Base-by-base conservation (phyloP, 2,113 vertebrate species). In the Lota lota region DNA sequence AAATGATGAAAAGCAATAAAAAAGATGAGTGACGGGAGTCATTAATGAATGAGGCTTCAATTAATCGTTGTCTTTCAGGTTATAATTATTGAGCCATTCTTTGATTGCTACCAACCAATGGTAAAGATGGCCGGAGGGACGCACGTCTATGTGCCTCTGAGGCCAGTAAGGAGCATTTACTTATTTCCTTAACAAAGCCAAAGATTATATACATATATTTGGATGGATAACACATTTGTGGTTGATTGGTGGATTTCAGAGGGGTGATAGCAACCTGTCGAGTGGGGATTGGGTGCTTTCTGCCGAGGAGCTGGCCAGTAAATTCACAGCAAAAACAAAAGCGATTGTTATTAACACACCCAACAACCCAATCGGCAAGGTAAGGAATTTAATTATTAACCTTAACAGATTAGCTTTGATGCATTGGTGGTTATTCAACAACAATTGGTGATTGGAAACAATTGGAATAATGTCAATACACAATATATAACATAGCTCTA, bases 361-460 rank as follows among this genome's bases (percentile, higher is more conserved):
- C 66, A 98, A 95, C 91, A 99, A 99, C 83, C 97, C 97, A 0
- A 63, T 97, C 73, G 97, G 97, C 69, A 99, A 99, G 92, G 97
- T 98, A 85, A 88, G 47, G 1, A 18, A 5, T 20, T 12, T 14
- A 18, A n/a, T 11, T 12, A 20, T 54, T 12, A 21, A n/a, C 11
- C 14, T 6, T 21, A 28, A 60, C 58, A 15, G 20, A 14, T 60
- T 60, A 21, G 21, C 58, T 21, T 7, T 4, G 40, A 47, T 47
- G 40, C 40, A 10, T 1, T 47, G 11, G 19, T 20, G 58, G 58
- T 20, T 22, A 58, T n/a, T n/a, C 7, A 5, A 58, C 5, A 58
- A 20, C 56, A 19, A 3, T 58, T 17, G 56, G 7, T 56, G 54
- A 56, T 18, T 4, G 6, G 7, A 18, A 14, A 56, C 11, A 56